phyloP scores from a whole-genome alignment of 2,797 vertebrate species.

The Hozukius guyotensis region DNA sequence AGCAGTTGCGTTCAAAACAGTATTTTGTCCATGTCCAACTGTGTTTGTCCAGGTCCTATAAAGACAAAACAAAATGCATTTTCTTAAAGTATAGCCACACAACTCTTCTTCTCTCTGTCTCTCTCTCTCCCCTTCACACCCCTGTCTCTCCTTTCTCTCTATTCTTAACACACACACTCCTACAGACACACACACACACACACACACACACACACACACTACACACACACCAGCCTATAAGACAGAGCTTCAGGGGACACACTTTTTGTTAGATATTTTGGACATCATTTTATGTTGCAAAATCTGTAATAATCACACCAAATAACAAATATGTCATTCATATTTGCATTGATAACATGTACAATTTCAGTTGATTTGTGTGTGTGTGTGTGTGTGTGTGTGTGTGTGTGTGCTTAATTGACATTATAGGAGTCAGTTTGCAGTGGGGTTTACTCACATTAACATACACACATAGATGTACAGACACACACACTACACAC shows the following conservation, averaged over 20 bases:
- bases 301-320: neutral
- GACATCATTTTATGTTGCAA: neutral
- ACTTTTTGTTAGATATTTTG: slow-evolving; percentile 23
- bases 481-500: slow-evolving; percentile 31
- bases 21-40: slow-evolving; percentile 30
- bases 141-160: slow-evolving; percentile 50
- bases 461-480: slow-evolving; percentile 37
- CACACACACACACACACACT: slow-evolving; percentile 37
- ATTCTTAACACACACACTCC: slow-evolving; percentile 41
- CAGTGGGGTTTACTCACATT: slow-evolving; percentile 52
- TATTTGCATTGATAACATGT: neutral
- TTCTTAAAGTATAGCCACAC: slow-evolving; percentile 52
- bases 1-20: slow-evolving; percentile 25
- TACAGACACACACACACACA: slow-evolving; percentile 9
- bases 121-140: slow-evolving; percentile 37
- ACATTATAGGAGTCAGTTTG: slow-evolving; percentile 55
- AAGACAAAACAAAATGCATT: slow-evolving; percentile 50
- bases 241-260: neutral
- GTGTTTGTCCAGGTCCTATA: slow-evolving; percentile 31
- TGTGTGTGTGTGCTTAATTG: slow-evolving; percentile 35
- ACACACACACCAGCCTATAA: slow-evolving; percentile 4
- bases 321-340: neutral
- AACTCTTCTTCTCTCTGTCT: slow-evolving; percentile 59
- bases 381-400: neutral
- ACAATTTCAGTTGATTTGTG: slow-evolving; percentile 14